Percentiles rank a stretch among this genome's conserved stretches.
Conservation (phyloP, 2,888 invertebrate species). For the Acheta domesticus region DNA sequence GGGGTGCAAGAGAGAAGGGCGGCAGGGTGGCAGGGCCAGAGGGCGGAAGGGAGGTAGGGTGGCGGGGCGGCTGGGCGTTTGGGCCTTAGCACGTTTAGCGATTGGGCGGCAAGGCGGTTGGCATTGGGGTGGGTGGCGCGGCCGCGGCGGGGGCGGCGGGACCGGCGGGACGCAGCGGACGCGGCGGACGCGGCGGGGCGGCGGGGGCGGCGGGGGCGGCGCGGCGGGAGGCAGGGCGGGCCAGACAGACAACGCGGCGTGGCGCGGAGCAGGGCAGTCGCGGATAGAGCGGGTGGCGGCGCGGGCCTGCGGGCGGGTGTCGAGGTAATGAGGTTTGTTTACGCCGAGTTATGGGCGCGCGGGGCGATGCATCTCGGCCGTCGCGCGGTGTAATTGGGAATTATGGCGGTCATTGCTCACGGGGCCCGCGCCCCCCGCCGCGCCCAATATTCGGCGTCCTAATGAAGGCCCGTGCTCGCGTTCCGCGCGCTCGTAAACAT, state of each 20-base stretch:
- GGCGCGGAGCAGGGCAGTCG: neutral
- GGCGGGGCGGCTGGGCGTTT: too few relatives aligned
- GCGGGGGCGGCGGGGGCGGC: too few relatives aligned
- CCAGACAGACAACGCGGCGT: neutral
- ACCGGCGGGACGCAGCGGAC: neutral
- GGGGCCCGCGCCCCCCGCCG: neutral
- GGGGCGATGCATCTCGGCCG: constrained; percentile 21
- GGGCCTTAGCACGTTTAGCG: too few relatives aligned
- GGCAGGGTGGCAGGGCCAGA: too few relatives aligned
- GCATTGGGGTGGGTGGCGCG: too few relatives aligned
- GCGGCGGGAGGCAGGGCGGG: neutral
- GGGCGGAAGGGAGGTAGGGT: too few relatives aligned
- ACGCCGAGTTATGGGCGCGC: constrained; percentile 33
- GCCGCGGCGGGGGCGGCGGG: too few relatives aligned
- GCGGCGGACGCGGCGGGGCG: neutral
- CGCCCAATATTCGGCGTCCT: constrained; percentile 7
- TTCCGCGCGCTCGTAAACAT: neutral
- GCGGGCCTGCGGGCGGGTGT: neutral
- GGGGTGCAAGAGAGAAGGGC: too few relatives aligned
- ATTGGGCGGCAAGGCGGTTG: too few relatives aligned
- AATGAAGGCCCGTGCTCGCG: constrained; percentile 1
- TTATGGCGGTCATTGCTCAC: constrained; percentile 32
- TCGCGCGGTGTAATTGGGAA: constrained; percentile 34
- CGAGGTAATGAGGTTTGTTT: constrained; percentile 35
- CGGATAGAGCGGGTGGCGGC: neutral